phyloP scores from a whole-genome alignment of 2,113 vertebrate species.

The Brachirus orientalis region DNA sequence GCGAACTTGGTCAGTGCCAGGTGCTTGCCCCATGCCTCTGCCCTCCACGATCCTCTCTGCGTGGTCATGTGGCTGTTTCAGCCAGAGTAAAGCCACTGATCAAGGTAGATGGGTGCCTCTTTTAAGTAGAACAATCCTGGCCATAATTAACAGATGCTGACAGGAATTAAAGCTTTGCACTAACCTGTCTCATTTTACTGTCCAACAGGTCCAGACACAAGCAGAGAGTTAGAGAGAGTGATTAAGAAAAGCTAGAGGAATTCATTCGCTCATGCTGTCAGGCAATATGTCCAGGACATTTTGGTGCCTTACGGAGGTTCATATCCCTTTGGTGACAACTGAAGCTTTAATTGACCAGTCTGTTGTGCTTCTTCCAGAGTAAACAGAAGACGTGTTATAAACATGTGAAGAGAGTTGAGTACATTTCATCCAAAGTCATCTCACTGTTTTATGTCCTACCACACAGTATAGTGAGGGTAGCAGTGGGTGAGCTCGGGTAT shows the following conservation, averaged over 20 bases:
- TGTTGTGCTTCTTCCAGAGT: slow-evolving; percentile 46
- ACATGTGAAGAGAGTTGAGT: slow-evolving; percentile 50
- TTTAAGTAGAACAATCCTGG: slow-evolving; percentile 84
- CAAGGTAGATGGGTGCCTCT: slow-evolving; percentile 81
- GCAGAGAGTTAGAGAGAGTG: slow-evolving; percentile 58
- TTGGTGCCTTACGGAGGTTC: slow-evolving; percentile 54
- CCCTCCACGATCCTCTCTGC: slow-evolving; percentile 48
- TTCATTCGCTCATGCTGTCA: slow-evolving; percentile 46
- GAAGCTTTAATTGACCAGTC: slow-evolving; percentile 41
- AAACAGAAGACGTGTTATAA: slow-evolving; percentile 66
- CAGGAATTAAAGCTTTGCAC: slow-evolving; percentile 84
- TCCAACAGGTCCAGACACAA: slow-evolving; percentile 60
- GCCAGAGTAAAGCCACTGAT: slow-evolving; percentile 62
- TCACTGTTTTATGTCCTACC: slow-evolving; percentile 67
- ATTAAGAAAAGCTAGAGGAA: slow-evolving; percentile 46
- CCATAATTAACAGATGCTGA: slow-evolving; percentile 87
- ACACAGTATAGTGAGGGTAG: slow-evolving; percentile 53
- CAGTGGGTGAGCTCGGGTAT: slow-evolving; percentile 76
- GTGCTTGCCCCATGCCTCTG: slow-evolving; percentile 40
- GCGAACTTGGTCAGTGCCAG: slow-evolving; percentile 50
- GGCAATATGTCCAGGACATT: slow-evolving; percentile 39
- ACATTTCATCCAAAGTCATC: slow-evolving; percentile 60
- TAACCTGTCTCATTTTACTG: slow-evolving; percentile 80
- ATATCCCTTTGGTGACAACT: slow-evolving; percentile 51
- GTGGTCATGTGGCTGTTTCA: slow-evolving; percentile 70